Evolutionary conservation across 2,888 invertebrate species (phyloP).

Genomic region (Vesta saturnalis): DNA sequence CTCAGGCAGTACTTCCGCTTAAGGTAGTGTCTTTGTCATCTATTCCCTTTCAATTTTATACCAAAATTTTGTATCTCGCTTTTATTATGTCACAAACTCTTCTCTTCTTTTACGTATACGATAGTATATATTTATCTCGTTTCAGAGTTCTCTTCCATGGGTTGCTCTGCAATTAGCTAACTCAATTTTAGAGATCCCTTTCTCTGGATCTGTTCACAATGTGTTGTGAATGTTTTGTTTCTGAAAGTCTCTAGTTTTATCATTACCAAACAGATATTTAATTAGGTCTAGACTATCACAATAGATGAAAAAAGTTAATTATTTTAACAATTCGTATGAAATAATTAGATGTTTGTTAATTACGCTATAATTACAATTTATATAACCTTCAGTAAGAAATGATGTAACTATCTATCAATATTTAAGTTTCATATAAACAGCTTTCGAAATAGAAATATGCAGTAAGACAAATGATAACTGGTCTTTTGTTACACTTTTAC

Average conservation of each 20-base stretch:
- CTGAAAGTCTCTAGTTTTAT: slow-evolving; percentile 48
- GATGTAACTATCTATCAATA: too few relatives aligned
- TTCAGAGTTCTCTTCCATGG: slow-evolving; percentile 28
- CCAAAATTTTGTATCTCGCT: slow-evolving; percentile 38
- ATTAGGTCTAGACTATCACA: neutral
- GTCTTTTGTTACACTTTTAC: too few relatives aligned
- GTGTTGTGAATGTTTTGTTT: slow-evolving; percentile 63
- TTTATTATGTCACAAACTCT: slow-evolving; percentile 27
- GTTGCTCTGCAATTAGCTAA: slow-evolving; percentile 63
- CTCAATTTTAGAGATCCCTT: slow-evolving; percentile 64
- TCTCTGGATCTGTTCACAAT: slow-evolving; percentile 61
- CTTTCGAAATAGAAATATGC: too few relatives aligned
- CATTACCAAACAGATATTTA: slow-evolving; percentile 11
- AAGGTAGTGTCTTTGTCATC: slow-evolving; percentile 25
- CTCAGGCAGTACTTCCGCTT: slow-evolving; percentile 22
- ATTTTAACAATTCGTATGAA: too few relatives aligned
- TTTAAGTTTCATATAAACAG: too few relatives aligned
- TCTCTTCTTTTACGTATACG: slow-evolving; percentile 25
- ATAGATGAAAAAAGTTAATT: too few relatives aligned
- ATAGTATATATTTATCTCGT: slow-evolving; percentile 32
- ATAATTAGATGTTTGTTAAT: too few relatives aligned
- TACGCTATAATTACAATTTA: too few relatives aligned
- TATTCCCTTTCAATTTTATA: slow-evolving; percentile 28
- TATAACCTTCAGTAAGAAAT: too few relatives aligned
- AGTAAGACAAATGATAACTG: too few relatives aligned